Evolutionary conservation across 2,113 vertebrate species (phyloP), one percentile per base, ranked within the genome.

Genomic region (Rhinoderma darwinii): DNA sequence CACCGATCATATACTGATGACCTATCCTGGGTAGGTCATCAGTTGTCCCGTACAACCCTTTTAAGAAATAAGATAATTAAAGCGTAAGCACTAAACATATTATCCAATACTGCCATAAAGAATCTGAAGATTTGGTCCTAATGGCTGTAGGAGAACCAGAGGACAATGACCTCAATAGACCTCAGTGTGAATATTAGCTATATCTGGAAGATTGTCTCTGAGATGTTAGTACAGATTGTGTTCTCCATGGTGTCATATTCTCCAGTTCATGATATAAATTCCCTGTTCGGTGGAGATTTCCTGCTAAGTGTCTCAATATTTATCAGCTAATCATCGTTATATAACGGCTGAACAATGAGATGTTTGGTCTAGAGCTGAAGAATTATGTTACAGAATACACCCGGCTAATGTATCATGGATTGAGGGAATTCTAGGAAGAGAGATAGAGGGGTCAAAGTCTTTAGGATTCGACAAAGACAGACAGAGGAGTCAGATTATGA

Each of bases 241-340:
- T 14, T 61, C 56, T 30, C 15, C 0, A n/a, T 35, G 70, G 70
- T 59, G 83, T 74, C 83, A 80, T 80, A 39, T 80, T 80, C 51
- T 39, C 32, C 11, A 59, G 51, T 59, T 39, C 50, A 15, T 27
- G 73, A 27, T 80, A 79, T 25, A 37, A 35, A 79, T 27, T 78
- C 75, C 25, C 41, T 27, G 25, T n/a, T 30, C 32, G 75, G 30
- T 11, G 32, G 35, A 1, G 22, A 25, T 74, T 84, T 84, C 83
- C 83, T 59, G 70, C 72, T 37, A 10, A 72, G 41, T 50, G 63
- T 70, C 63, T 47, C 63, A 80, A 50, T 22, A 37, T 50, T 44
- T 61, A 59, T 75, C 83, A 54, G 22, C 2, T 74, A 75, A 84
- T 84, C 83, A 35, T 2, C 4, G 35, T 84, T 84, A 74, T 44